Conservation (phyloP, 2,888 invertebrate species). For the Lasioglossum lativentre region DNA sequence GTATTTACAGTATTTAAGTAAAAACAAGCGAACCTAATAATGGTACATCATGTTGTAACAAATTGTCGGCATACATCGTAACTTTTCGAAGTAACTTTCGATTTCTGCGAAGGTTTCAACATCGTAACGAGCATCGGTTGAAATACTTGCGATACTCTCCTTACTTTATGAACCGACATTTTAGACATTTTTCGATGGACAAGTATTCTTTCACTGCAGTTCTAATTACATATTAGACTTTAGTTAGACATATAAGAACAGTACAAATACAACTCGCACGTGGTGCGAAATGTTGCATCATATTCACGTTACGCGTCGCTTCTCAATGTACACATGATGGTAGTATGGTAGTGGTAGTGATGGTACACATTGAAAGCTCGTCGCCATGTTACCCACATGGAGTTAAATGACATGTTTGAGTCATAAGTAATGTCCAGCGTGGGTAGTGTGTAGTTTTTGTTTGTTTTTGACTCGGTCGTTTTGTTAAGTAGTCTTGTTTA, state of each 20-base stretch:
- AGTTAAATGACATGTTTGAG: neutral
- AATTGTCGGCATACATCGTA: constrained; percentile 88
- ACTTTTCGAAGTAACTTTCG: constrained; percentile 89
- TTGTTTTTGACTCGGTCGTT: neutral
- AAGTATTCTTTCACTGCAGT: neutral
- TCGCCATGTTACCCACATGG: constrained; percentile 8
- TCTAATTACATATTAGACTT: neutral
- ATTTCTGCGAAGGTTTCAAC: constrained; percentile 87
- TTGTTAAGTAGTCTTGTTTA: neutral
- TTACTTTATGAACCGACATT: constrained; percentile 29
- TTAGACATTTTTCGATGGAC: constrained; percentile 30
- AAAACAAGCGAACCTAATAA: neutral
- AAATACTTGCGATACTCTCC: constrained; percentile 89
- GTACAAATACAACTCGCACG: neutral
- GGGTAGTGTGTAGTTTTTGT: neutral
- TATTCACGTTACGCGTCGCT: neutral
- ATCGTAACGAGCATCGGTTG: constrained; percentile 89
- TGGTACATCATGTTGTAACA: neutral
- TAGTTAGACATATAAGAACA: too few relatives aligned
- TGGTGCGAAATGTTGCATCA: neutral
- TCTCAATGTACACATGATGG: too few relatives aligned
- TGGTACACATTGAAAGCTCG: neutral
- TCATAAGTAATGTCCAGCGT: constrained; percentile 9
- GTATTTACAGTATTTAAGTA: neutral
- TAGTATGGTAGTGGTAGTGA: too few relatives aligned